Evolutionary conservation across 2,113 vertebrate genomes (phyloP), one percentile per base, ranked within the genome.

Genomic region (Triplophysa siluroides): DNA sequence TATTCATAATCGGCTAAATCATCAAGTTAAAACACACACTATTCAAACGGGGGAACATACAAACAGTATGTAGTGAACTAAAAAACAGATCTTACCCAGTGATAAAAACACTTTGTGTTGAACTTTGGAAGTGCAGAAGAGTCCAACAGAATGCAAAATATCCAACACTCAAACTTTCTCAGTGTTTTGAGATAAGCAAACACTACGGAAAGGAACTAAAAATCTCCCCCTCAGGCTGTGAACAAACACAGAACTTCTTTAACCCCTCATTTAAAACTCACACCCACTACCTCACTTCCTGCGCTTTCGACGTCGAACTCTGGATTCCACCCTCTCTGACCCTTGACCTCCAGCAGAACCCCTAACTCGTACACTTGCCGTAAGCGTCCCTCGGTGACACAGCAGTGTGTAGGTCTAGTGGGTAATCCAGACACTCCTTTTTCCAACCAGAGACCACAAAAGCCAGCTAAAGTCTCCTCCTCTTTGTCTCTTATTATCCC

Each of bases 201-300:
- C n/a, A 47, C 5, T 43, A 6, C 18, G 19, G 5, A 33, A 29
- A 19, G 50, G 8, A 72, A 13, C 19, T 29, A 14, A 11, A 75
- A 62, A 75, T 19, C 10, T 75, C 72, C 2, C 60, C 58, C 58
- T 45, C 38, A 12, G n/a, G 38, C 38, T 24, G n/a, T 58, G 18
- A 29, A 56, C 19, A 7, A 58, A 38, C 26, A 3, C 7, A 16
- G 24, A 62, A 14, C 56, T 26, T 38, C 10, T 61, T 14, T 56
- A 33, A 43, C 21, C 58, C 21, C 9, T 13, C 14, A 41, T 63
- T 75, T 13, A 45, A 75, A 43, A 47, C 33, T 26, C 58, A 75
- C 73, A 26, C n/a, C 21, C 38, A 7, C 76, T 56, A 65, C 45
- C 4, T 76, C 1, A 75, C 76, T 83, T 86, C 79, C 83, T 80